Base-by-base conservation (phyloP, 2,113 vertebrate genomes). In the Craseonycteris thonglongyai region DNA sequence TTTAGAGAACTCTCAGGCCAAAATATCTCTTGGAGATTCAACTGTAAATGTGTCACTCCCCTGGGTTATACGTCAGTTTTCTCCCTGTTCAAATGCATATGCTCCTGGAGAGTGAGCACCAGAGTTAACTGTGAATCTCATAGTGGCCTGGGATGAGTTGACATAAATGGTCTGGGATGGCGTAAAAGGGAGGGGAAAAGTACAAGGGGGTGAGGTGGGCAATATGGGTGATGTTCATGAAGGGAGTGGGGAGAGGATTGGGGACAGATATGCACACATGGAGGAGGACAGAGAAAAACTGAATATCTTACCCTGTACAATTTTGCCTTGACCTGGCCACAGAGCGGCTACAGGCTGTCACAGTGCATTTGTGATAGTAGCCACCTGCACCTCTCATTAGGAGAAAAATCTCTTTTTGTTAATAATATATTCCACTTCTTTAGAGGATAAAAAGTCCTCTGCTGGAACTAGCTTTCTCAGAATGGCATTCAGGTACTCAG, bases 401-500 rank as follows among this genome's bases (percentile, higher is more conserved):
- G 10, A 45, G 5, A 14, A 91, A 66, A 63, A 45, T 26, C 24
- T 30, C 15, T 71, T 56, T 38, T 45, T 75, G 7, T 22, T 66
- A 61, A 58, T 21, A n/a, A 18, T 8, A 51, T 18, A 58, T 47
- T 56, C 21, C 19, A 54, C 9, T 69, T 68, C 35, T 45, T 83
- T 54, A 85, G 38, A 65, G 18, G 59, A 24, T 45, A 26, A 47
- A 51, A 86, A 22, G 1, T 63, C 6, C 13, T 19, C 7, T 63
- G 7, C 7, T 78, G 51, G 6, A 66, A 38, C 38, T 18, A 35
- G 35, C 19, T 15, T 95, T 45, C 13, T 88, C 30, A 56, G 71
- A 94, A 94, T 65, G 61, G 22, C 24, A 28, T 93, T 59, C 18
- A 47, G 13, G n/a, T 51, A 93, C 90, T 92, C 69, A 80, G 75